phyloP scores from a whole-genome alignment of 2,113 vertebrate genomes.

The Catagonus wagneri region DNA sequence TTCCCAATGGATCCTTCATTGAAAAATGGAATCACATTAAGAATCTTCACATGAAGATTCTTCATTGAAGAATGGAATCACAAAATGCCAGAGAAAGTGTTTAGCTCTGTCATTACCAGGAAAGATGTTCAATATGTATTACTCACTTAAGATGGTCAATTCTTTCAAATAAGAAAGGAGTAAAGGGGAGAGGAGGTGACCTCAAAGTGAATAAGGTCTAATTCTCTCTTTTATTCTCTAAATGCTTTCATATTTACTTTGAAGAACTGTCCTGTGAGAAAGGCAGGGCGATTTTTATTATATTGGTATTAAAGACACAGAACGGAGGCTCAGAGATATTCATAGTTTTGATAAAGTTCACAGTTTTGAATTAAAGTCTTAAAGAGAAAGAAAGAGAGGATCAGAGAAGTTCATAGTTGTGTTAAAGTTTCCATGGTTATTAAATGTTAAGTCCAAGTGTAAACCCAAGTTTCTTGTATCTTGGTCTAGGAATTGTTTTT shows the following conservation, averaged over 20 bases:
- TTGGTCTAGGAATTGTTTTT: neutral
- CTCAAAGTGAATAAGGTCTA: neutral
- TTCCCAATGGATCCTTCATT: neutral
- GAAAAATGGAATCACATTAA: neutral
- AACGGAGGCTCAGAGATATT: constrained; percentile 2
- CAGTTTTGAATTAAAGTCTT: too few species aligned
- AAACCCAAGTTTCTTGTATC: neutral
- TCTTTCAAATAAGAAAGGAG: neutral
- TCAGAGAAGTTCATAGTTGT: neutral
- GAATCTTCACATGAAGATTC: too few species aligned
- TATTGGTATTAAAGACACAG: neutral
- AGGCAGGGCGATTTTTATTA: neutral
- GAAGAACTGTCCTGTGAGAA: neutral
- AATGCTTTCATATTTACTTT: neutral
- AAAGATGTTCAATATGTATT: neutral
- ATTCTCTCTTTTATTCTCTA: neutral
- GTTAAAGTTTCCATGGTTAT: neutral
- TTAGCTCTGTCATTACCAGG: neutral
- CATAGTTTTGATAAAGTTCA: too few species aligned
- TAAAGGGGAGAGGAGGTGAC: neutral
- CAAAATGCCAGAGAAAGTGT: neutral
- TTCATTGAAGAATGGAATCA: neutral
- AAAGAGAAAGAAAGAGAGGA: constrained; percentile 27
- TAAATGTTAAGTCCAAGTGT: neutral
- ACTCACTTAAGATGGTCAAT: neutral